Percentiles rank a stretch among this genome's conserved stretches.
These are phyloP conservation scores for Orthosia gracilis DNA, from an alignment of 2,888 invertebrate genomes.

Conservation along the genomic window DNA sequence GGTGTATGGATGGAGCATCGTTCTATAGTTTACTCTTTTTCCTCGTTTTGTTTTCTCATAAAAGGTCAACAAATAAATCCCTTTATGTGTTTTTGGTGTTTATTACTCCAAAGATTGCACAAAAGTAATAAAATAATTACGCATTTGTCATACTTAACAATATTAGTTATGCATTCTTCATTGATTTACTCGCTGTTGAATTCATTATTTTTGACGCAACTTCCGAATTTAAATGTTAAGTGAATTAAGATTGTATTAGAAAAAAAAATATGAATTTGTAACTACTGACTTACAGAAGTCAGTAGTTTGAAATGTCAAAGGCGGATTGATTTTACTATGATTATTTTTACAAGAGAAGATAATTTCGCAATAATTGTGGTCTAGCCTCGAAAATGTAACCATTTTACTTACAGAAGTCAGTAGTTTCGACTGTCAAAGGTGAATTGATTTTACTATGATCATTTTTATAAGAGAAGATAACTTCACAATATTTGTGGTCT, in stretches of 20 bases:
- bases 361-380: neutral
- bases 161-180: slow-evolving; percentile 37
- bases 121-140: slow-evolving; percentile 40
- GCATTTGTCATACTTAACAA: slow-evolving; percentile 53
- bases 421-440: neutral
- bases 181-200: slow-evolving; percentile 25
- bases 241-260: slow-evolving; percentile 11
- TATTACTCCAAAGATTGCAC: slow-evolving; percentile 8
- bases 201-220: slow-evolving; percentile 29
- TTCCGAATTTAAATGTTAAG: slow-evolving; percentile 46
- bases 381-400: too few species aligned
- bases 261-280: neutral
- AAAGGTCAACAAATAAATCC: slow-evolving; percentile 9
- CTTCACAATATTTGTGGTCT: neutral
- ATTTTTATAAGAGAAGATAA: neutral
- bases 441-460: neutral
- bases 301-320: neutral
- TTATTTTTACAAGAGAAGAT: neutral
- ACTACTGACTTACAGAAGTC: neutral
- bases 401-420: neutral
- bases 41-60: too few species aligned
- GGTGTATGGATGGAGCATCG: too few species aligned
- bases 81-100: too few species aligned
- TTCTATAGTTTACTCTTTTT: too few species aligned
- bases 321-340: neutral